phyloP scores from a whole-genome alignment of 2,113 vertebrate species.

The Phalacrocorax brasilianus region DNA sequence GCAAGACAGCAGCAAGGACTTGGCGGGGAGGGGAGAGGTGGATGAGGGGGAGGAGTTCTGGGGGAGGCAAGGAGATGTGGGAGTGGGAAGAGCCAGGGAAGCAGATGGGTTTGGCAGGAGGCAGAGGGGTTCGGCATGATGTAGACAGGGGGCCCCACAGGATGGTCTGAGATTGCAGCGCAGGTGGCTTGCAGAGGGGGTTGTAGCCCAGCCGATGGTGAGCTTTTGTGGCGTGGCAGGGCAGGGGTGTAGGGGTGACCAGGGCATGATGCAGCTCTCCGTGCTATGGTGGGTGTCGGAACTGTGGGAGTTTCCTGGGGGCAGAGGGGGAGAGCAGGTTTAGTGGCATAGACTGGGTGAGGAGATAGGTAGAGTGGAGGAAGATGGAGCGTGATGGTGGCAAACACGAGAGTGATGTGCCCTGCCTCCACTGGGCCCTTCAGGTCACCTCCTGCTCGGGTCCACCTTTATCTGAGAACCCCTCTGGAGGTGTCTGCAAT shows the following conservation, averaged over 20 bases:
- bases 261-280: background rate
- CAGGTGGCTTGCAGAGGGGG: accelerated
- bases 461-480: background rate
- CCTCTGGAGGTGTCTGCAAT: background rate
- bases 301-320: accelerated
- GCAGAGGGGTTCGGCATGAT: background rate
- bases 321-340: background rate
- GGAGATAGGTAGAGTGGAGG: accelerated
- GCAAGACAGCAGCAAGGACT: background rate
- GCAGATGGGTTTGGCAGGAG: background rate
- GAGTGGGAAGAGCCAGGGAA: background rate
- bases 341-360: background rate
- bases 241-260: background rate
- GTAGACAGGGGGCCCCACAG: too few species aligned
- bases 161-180: background rate
- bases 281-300: accelerated
- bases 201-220: background rate
- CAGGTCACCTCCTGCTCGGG: background rate
- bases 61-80: background rate
- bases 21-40: background rate
- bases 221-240: accelerated
- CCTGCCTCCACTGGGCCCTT: background rate
- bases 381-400: background rate
- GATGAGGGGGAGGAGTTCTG: background rate
- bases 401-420: accelerated